A percentile compares a stretch with the other conserved stretches of the same genome.
These are phyloP conservation scores for Anas flavirostris DNA, from an alignment of 2,797 vertebrate genomes.

Conservation along the genomic window DNA sequence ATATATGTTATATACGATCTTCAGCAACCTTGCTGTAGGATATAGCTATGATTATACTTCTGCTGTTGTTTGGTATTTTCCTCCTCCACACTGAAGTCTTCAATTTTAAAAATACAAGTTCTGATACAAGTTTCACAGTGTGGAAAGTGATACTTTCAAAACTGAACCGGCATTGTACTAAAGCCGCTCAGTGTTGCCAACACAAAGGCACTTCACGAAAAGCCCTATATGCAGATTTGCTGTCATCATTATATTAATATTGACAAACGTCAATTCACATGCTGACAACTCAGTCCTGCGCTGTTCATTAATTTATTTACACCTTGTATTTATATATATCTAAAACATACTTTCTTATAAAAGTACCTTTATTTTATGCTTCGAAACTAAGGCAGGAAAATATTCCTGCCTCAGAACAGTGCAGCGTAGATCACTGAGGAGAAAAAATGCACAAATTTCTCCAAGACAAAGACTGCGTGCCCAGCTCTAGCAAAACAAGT, in stretches of 20 bases:
- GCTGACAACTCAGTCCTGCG: conserved; percentile 22
- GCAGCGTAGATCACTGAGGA: conserved; percentile 16
- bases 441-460: conserved; percentile 21
- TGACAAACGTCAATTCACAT: not conserved
- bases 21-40: not conserved
- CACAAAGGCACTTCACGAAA: not conserved
- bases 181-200: not conserved
- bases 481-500: conserved; percentile 21
- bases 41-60: not conserved
- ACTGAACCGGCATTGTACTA: not conserved
- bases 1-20: not conserved
- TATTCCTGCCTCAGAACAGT: conserved; percentile 1
- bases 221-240: fast-evolving
- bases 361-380: conserved; percentile 49
- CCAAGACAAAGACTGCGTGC: conserved; percentile 25
- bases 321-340: conserved; percentile 24
- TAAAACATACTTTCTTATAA: not conserved
- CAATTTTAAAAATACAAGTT: not conserved
- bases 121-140: not conserved
- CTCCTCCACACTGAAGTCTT: not conserved
- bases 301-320: conserved; percentile 51
- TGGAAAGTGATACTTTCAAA: not conserved
- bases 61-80: not conserved
- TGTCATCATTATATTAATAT: not conserved
- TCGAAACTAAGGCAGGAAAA: conserved; percentile 52